Evolutionary conservation across 2,113 vertebrate genomes (phyloP).

Genomic region (Eulemur rufifrons): DNA sequence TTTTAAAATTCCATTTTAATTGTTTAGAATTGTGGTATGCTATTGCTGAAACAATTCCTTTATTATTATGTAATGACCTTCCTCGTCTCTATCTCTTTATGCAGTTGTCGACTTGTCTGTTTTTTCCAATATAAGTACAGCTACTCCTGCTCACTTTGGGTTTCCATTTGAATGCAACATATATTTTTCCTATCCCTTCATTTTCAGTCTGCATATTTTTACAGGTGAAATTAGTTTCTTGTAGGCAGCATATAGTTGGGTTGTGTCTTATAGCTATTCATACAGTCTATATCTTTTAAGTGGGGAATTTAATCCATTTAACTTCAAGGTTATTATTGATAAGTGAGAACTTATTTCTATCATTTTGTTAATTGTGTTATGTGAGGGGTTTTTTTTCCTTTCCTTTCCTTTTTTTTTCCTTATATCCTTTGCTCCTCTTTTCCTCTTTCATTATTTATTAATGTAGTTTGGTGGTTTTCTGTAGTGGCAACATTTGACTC

Average conservation of each 20-base stretch:
- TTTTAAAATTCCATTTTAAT: background rate
- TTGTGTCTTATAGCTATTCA: background rate
- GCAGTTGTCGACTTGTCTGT: background rate
- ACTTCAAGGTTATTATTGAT: background rate
- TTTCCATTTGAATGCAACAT: background rate
- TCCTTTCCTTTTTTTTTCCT: too few species aligned
- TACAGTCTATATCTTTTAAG: background rate
- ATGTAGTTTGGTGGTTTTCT: background rate
- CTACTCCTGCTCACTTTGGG: background rate
- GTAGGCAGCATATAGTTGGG: background rate
- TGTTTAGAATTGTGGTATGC: background rate
- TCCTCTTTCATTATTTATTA: background rate
- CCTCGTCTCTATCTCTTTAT: background rate
- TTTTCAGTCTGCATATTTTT: background rate
- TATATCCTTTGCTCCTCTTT: background rate
- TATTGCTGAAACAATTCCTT: background rate
- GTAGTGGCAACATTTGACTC: background rate
- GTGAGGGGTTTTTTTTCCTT: background rate
- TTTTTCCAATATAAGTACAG: background rate
- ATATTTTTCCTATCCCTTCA: background rate
- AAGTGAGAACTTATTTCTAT: background rate
- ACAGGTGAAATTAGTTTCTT: background rate
- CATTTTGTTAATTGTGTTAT: background rate
- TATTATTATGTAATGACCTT: background rate
- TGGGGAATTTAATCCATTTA: background rate